These are phyloP conservation scores for Ceratosolen solmsi DNA, from an alignment of 1,140 invertebrate genomes.

Conservation along the genomic window DNA sequence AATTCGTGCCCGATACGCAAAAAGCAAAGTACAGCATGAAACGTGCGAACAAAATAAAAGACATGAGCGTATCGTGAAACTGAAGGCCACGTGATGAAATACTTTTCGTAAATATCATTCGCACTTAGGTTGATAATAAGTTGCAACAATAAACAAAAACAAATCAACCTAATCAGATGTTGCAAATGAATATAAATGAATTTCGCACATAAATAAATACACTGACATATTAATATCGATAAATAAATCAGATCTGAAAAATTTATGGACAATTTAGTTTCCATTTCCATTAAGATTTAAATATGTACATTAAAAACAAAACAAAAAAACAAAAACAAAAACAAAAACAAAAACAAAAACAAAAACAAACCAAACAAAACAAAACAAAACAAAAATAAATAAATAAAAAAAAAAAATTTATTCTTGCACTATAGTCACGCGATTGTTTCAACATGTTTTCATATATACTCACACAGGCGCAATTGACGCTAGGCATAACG, in stretches of 20 bases:
- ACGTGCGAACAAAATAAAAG: background rate
- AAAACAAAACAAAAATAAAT: background rate
- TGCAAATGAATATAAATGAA: background rate
- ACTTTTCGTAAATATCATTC: slow-evolving; percentile 4
- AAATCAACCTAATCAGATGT: background rate
- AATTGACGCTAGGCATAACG: background rate
- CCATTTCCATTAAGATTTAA: too few relatives aligned
- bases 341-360: too few relatives aligned
- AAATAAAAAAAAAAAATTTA: background rate
- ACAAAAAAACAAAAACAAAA: too few relatives aligned
- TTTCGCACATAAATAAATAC: background rate
- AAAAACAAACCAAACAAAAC: too few relatives aligned
- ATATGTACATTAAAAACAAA: too few relatives aligned
- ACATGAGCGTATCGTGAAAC: slow-evolving; percentile 2
- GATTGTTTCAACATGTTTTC: background rate
- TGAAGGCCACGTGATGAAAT: background rate
- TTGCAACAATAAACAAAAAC: background rate
- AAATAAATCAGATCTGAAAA: too few relatives aligned
- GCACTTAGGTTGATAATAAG: background rate
- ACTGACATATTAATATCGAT: too few relatives aligned
- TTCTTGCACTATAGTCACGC: background rate
- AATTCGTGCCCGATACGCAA: background rate
- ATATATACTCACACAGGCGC: background rate
- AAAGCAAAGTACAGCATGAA: background rate
- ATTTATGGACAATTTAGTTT: too few relatives aligned